Conservation (phyloP, 2,888 invertebrate species). For the Geophilus truncorum region DNA sequence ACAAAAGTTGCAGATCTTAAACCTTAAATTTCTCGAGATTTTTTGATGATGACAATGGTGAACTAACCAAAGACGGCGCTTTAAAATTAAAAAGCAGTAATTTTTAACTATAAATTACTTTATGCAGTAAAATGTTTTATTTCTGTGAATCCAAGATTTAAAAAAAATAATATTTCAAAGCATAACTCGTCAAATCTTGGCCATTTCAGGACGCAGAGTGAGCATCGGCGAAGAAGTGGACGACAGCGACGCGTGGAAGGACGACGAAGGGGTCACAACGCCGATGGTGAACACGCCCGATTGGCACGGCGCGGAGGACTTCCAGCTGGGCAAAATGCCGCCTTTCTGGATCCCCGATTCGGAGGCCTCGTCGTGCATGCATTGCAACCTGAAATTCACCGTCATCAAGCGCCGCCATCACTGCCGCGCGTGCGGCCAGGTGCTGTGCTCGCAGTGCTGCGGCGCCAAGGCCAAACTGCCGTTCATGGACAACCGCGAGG, state of each 20-base stretch:
- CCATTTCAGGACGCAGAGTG: background rate
- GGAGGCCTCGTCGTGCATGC: slow-evolving; percentile 73
- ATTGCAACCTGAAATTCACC: slow-evolving; percentile 73
- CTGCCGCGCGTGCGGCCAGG: slow-evolving; percentile 78
- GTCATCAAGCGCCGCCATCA: slow-evolving; percentile 73
- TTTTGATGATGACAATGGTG: too few species aligned
- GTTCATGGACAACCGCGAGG: slow-evolving; percentile 69
- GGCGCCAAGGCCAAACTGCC: slow-evolving; percentile 64
- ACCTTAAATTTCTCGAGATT: too few species aligned
- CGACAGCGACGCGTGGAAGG: background rate
- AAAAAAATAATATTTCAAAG: too few species aligned
- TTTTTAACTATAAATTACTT: too few species aligned
- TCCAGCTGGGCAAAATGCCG: slow-evolving; percentile 63
- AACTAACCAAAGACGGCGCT: too few species aligned
- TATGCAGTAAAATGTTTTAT: too few species aligned
- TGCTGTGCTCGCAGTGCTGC: slow-evolving; percentile 73
- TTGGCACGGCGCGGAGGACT: slow-evolving; percentile 39
- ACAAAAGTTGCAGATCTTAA: too few species aligned
- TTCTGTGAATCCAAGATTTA: too few species aligned
- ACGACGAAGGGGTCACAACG: background rate
- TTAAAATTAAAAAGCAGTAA: too few species aligned
- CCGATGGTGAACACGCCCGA: background rate
- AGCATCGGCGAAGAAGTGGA: background rate
- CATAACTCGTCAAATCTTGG: background rate
- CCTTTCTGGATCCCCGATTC: slow-evolving; percentile 84